These are phyloP conservation scores for Epizoanthus rinbou DNA, from an alignment of 92 coral and sea anemone species.

Conservation along the genomic window DNA sequence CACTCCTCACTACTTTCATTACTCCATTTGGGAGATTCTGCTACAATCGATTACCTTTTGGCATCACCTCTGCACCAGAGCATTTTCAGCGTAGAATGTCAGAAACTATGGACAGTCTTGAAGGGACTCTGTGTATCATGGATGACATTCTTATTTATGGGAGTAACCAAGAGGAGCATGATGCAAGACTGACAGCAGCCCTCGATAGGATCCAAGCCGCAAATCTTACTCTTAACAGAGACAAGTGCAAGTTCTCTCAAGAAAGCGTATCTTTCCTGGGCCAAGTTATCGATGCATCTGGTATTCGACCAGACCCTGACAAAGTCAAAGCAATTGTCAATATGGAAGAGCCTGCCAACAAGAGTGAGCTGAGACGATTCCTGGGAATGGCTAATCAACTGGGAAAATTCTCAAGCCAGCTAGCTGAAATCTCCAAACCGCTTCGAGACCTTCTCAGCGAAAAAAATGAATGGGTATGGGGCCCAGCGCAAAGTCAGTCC, in stretches of 20 bases:
- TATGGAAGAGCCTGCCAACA: constrained; percentile 51
- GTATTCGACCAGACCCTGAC: constrained; percentile 53
- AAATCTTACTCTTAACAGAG: constrained; percentile 53
- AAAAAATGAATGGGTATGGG: constrained; percentile 26
- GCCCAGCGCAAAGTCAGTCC: constrained; percentile 24
- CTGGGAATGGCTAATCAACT: constrained; percentile 55
- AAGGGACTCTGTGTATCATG: constrained; percentile 53
- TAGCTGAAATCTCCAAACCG: constrained; percentile 21
- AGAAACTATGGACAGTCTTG: constrained; percentile 35
- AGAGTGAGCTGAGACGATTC: constrained; percentile 41
- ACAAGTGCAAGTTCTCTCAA: constrained; percentile 56
- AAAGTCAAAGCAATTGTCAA: constrained; percentile 55
- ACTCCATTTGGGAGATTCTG: constrained; percentile 53
- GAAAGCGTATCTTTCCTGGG: constrained; percentile 51
- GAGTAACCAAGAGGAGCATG: constrained; percentile 53
- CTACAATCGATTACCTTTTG: constrained; percentile 49
- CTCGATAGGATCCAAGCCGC: constrained; percentile 27
- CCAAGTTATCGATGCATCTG: constrained; percentile 44
- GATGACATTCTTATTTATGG: constrained; percentile 52
- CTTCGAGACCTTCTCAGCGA: constrained; percentile 28
- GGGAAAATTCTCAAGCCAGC: constrained; percentile 28
- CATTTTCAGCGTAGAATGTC: constrained; percentile 48
- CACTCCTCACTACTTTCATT: constrained; percentile 42
- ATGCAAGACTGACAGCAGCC: constrained; percentile 45
- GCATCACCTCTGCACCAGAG: constrained; percentile 54